These are phyloP conservation scores for Rhamnusium bicolor DNA, from an alignment of 2,888 invertebrate genomes.

Conservation along the genomic window DNA sequence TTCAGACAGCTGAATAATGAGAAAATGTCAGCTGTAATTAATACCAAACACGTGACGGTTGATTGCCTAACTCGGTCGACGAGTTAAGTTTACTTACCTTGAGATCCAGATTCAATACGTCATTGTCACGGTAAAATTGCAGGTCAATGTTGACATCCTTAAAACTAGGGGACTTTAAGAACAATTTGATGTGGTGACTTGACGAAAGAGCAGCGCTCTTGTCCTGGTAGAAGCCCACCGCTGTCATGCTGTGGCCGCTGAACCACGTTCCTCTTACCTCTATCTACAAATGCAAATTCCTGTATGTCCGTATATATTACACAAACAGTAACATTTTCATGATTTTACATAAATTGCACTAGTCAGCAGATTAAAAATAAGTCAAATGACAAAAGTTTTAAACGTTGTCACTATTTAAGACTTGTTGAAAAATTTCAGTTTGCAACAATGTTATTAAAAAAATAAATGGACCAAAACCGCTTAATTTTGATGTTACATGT, in stretches of 20 bases:
- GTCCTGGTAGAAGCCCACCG: conserved; percentile 84
- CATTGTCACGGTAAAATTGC: conserved; percentile 80
- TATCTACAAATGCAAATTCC: conserved; percentile 71
- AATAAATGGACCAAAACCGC: too few species aligned
- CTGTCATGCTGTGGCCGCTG: conserved; percentile 81
- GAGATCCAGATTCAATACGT: conserved; percentile 79
- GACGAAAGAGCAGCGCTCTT: conserved; percentile 78
- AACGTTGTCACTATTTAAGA: too few species aligned
- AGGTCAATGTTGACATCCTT: conserved; percentile 77
- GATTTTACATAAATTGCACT: too few species aligned
- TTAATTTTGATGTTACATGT: too few species aligned
- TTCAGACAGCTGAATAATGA: conserved; percentile 66
- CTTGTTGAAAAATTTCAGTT: too few species aligned
- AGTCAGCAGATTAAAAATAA: too few species aligned
- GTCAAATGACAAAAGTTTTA: too few species aligned
- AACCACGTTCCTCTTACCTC: conserved; percentile 86
- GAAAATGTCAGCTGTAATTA: conserved; percentile 66
- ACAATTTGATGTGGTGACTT: conserved; percentile 77
- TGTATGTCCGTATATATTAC: too few species aligned
- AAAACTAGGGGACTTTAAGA: conserved; percentile 83
- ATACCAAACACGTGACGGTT: conserved; percentile 63
- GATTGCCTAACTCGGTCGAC: conserved; percentile 52
- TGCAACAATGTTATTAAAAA: too few species aligned
- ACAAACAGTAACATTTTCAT: too few species aligned
- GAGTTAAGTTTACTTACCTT: conserved; percentile 71